Evolutionary conservation across 92 coral and sea anemone species (phyloP).

Genomic region (Micromussa lordhowensis): DNA sequence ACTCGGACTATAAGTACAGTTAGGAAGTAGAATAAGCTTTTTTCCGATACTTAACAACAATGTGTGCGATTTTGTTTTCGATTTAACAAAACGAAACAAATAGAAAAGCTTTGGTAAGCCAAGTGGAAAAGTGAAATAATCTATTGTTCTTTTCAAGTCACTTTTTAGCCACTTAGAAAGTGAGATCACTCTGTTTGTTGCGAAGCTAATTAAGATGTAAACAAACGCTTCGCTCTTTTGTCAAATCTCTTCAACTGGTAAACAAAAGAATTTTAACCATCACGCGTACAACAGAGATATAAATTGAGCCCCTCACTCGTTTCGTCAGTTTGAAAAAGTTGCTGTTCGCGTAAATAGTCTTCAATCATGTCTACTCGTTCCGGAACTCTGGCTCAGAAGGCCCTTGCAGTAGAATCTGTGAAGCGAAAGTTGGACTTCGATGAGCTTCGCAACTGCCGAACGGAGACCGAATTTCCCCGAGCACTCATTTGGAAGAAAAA

Average conservation of each 20-base stretch:
- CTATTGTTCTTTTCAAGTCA: slow-evolving; percentile 9
- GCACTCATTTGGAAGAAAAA: neutral
- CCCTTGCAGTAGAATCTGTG: neutral
- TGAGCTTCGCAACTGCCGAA: neutral
- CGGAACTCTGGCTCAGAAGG: neutral
- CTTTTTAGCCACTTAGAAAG: slow-evolving; percentile 23
- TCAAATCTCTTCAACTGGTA: slow-evolving; percentile 26
- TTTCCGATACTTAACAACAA: too few species aligned
- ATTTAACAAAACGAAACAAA: too few species aligned
- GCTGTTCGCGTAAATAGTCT: neutral
- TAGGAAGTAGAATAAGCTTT: too few species aligned
- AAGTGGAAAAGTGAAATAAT: slow-evolving; percentile 6
- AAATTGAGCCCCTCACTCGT: neutral
- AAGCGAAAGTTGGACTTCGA: slow-evolving; percentile 28
- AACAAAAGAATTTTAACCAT: slow-evolving; percentile 14
- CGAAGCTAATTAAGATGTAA: slow-evolving; percentile 13
- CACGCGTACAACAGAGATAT: neutral
- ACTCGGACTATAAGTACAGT: too few species aligned
- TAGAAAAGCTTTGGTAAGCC: neutral
- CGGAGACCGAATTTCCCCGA: slow-evolving; percentile 2
- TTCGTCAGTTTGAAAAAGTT: neutral
- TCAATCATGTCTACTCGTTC: slow-evolving; percentile 10
- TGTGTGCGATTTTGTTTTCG: too few species aligned
- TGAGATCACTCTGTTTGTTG: slow-evolving; percentile 7
- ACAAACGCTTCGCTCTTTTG: neutral